Conservation (phyloP, 2,797 vertebrate species). For the Pangasius sanitwongsei region DNA sequence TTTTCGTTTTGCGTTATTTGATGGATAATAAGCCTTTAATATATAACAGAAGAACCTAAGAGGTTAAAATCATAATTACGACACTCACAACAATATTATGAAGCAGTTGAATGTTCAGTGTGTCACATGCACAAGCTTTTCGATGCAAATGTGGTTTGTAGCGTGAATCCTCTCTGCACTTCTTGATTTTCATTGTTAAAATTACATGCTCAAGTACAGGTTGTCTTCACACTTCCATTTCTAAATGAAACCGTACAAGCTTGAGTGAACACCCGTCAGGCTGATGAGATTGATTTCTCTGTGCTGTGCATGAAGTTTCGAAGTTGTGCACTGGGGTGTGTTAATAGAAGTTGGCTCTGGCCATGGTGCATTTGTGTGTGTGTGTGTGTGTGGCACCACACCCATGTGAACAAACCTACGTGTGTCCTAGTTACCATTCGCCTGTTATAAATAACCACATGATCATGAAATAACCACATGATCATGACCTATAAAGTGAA, state of each 20-base stretch:
- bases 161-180: conserved; percentile 44
- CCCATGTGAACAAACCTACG: conserved; percentile 39
- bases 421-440: conserved; percentile 32
- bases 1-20: neutral
- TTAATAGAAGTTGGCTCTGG: conserved; percentile 9
- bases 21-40: neutral
- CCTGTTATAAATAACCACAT: conserved; percentile 29
- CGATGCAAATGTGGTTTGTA: conserved; percentile 15
- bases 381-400: conserved; percentile 24
- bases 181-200: conserved; percentile 61
- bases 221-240: conserved; percentile 51
- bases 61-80: neutral
- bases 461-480: conserved; percentile 24
- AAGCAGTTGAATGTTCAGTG: neutral
- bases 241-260: conserved; percentile 7
- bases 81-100: neutral
- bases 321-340: conserved; percentile 6
- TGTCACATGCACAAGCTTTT: conserved; percentile 13
- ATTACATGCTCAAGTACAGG: conserved; percentile 15
- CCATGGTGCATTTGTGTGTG: conserved; percentile 54
- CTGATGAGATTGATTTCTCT: neutral
- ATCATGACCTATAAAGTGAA: conserved; percentile 24
- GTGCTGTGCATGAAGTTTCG: neutral
- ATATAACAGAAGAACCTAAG: neutral
- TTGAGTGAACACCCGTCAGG: conserved; percentile 11